phyloP scores from a whole-genome alignment of 2,113 vertebrate genomes.

The Gnathonemus echidnorhynchus region DNA sequence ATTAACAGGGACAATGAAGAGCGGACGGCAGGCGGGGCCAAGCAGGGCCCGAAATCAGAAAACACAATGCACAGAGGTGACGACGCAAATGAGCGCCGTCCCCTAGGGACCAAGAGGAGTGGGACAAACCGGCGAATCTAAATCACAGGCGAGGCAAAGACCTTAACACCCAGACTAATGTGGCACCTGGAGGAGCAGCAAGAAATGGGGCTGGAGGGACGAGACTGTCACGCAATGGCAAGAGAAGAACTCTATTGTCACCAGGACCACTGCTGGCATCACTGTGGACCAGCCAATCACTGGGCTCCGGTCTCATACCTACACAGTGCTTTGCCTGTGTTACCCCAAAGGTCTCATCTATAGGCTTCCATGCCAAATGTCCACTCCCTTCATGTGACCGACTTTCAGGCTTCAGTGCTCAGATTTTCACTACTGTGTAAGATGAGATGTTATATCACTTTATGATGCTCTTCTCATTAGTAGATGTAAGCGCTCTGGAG shows the following conservation, averaged over 20 bases:
- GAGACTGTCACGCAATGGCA: neutral
- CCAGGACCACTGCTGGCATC: neutral
- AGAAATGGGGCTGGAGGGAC: neutral
- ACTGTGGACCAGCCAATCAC: neutral
- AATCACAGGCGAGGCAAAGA: neutral
- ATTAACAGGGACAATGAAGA: neutral
- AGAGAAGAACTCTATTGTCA: neutral
- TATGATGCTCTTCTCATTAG: neutral
- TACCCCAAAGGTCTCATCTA: neutral
- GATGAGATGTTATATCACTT: neutral
- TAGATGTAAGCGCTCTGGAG: neutral
- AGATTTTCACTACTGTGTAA: neutral
- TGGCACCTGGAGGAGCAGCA: neutral
- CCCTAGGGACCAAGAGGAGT: neutral
- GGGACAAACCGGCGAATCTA: neutral
- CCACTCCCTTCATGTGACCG: neutral
- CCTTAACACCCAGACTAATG: neutral
- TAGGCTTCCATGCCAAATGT: neutral
- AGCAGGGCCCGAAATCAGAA: neutral
- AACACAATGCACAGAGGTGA: neutral
- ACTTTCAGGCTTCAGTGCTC: neutral
- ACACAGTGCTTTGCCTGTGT: neutral
- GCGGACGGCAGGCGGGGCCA: neutral
- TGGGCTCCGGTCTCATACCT: neutral
- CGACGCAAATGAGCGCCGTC: neutral